Base-by-base conservation (phyloP, 1,140 invertebrate genomes). In the Cydia splendana region DNA sequence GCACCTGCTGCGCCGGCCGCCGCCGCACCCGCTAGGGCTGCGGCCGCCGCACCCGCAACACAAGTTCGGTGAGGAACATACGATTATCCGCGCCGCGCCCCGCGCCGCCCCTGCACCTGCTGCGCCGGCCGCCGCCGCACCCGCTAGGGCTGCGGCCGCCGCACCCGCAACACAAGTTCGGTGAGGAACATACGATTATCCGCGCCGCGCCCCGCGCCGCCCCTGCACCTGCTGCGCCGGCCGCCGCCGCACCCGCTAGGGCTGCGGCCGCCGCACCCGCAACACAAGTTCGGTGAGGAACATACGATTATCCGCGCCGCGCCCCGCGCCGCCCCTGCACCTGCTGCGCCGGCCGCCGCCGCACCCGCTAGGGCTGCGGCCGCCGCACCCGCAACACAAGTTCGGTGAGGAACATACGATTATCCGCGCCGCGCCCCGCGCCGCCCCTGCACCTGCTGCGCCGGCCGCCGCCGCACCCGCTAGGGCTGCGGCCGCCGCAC, bases 191-290 rank as follows among this genome's bases (percentile, higher is more conserved):
- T 18, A 6, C 30, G 1, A 30, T 4, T 2, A 30, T 30, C 80
- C 30, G 15, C 69, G 10, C 85, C 76, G 12, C 45, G 76, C 15
- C 45, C 79, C 65, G 79, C 76, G 48, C 83, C 79, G n/a, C 34
- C 34, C n/a, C 67, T 42, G 30, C 30, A 42, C 13, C 67, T 71
- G 34, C 30, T 34, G 13, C 45, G 45, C 34, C 76, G 78, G 42
- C 77, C 62, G 5, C 69, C 48, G 10, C 77, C n/a, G n/a, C n/a
- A 10, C 42, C 69, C 57, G n/a, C 48, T 45, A 20, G 71, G 42
- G 42, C 75, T 51, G 71, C 77, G 62, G 30, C 75, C 75, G 10
- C 67, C 65, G 10, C 28, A 15, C 13, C 12, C 30, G n/a, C 65
- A 7, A 20, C 18, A 53, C n/a, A 51, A 75, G 57, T 13, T 7